phyloP scores from a whole-genome alignment of 1,140 invertebrate genomes.

The Vanessa tameamea region DNA sequence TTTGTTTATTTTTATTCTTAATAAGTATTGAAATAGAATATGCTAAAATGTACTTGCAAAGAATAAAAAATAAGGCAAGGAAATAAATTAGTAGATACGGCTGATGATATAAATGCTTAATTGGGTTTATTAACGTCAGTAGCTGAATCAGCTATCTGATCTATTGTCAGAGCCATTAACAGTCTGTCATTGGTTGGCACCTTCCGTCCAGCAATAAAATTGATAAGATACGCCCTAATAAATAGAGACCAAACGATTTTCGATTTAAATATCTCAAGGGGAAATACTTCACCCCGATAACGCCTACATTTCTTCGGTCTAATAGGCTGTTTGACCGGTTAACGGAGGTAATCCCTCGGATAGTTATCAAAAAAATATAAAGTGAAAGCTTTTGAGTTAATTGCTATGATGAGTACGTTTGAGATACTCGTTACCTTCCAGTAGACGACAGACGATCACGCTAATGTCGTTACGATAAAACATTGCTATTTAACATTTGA shows the following conservation, averaged over 20 bases:
- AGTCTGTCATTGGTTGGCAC: slow-evolving; percentile 51
- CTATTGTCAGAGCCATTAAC: slow-evolving; percentile 44
- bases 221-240: slow-evolving; percentile 56
- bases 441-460: slow-evolving; percentile 25
- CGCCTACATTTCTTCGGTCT: slow-evolving; percentile 43
- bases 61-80: too few relatives aligned
- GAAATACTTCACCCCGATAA: slow-evolving; percentile 55
- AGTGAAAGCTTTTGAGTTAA: slow-evolving; percentile 39
- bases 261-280: slow-evolving; percentile 63
- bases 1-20: too few relatives aligned
- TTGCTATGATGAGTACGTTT: slow-evolving; percentile 38
- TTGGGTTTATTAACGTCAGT: slow-evolving; percentile 31
- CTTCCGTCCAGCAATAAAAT: slow-evolving; percentile 48
- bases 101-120: slow-evolving; percentile 8
- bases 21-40: too few relatives aligned
- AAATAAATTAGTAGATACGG: slow-evolving; percentile 1
- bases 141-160: slow-evolving; percentile 46
- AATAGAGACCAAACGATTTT: slow-evolving; percentile 58
- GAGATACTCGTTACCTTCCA: slow-evolving; percentile 24
- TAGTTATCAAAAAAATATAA: slow-evolving; percentile 48
- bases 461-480: slow-evolving; percentile 32
- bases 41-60: too few relatives aligned
- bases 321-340: slow-evolving; percentile 46
- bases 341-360: slow-evolving; percentile 37
- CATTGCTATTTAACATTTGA: slow-evolving; percentile 33